Percentiles rank a stretch among this genome's conserved stretches.
These are phyloP conservation scores for human (Homo sapiens) DNA, from an alignment of 2,113 vertebrate species.

Conservation along the genomic window GRCh38 chr2:47965501-47966000, in stretches of 20 bases:
- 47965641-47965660: slow-evolving; percentile 18
- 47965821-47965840: neutral
- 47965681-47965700: neutral
- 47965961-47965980: no score
- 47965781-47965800: neutral
- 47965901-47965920: no score
- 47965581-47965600: no score
- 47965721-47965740: neutral
- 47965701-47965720: neutral
- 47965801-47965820: neutral
- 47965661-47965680: no score
- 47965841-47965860: neutral
- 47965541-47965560: no score
- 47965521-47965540: no score
- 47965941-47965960: no score
- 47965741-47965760: neutral
- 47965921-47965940: no score
- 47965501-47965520: no score
- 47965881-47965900: neutral
- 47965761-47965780: neutral
- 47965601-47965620: neutral
- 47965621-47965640: neutral
- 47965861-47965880: neutral
- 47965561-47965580: no score
- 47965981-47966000: no score